phyloP scores from a whole-genome alignment of 2,113 vertebrate species.

The Sturnus vulgaris region DNA sequence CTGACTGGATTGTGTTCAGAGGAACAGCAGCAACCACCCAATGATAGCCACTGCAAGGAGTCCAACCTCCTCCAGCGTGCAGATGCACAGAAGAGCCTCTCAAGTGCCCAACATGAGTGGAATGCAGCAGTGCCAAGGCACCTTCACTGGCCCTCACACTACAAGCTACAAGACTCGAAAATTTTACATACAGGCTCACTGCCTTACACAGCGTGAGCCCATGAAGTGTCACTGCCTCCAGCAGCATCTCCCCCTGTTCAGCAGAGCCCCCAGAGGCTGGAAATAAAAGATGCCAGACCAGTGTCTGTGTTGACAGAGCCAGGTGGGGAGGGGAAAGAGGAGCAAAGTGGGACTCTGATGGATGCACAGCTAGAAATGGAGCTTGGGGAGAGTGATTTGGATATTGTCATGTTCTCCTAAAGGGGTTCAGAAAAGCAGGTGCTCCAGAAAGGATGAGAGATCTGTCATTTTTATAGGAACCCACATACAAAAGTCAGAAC shows the following conservation, averaged over 20 bases:
- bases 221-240: not conserved
- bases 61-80: not conserved
- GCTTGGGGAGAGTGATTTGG: not conserved
- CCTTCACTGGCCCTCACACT: not conserved
- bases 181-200: not conserved
- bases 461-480: not conserved
- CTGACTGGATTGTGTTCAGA: accelerated
- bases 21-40: not conserved
- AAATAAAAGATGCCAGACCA: not conserved
- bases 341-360: not conserved
- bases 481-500: not conserved
- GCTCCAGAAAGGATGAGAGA: not conserved
- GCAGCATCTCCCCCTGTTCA: not conserved
- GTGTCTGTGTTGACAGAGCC: not conserved
- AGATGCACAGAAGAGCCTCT: not conserved
- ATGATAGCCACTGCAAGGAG: not conserved
- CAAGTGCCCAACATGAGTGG: accelerated
- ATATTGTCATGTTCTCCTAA: not conserved
- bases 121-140: not conserved
- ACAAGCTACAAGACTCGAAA: not conserved
- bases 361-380: not conserved
- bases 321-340: not conserved
- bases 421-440: not conserved
- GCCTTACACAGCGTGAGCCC: not conserved
- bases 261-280: not conserved